Evolutionary conservation across 2,888 invertebrate species (phyloP), one percentile per base, ranked within the genome.

Genomic region (Leptinotarsa tumamoca): DNA sequence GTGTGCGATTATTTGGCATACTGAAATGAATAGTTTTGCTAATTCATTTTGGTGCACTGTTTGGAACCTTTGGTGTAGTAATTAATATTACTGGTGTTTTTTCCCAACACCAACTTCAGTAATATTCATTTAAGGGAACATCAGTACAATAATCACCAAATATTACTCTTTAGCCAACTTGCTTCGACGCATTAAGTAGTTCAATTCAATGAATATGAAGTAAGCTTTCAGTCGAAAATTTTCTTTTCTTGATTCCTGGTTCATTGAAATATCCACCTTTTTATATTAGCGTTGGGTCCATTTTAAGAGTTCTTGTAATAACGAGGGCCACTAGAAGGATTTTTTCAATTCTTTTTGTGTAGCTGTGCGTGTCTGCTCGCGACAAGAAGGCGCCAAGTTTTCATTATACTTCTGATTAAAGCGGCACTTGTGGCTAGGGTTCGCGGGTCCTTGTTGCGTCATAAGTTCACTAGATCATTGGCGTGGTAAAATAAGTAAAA

Each of bases 371-470:
- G 87, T 85, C 85, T 86, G 83, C 83, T 80, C 84, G 86, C 87
- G 87, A 87, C 87, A 83, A 83, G 79, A 82, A 86, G 88, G 88
- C 88, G 88, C 88, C 88, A 87, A 87, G 85, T 86, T 87, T 88
- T 88, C 88, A 88, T 88, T 88, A 88, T 86, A 83, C 85, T 85
- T 84, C 86, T 87, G 87, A 87, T 87, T 87, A 85, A 87, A 85
- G 85, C 85, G 83, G 74, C 77, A 56, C 71, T 69, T 52, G 50
- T 67, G 56, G 84, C 69, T 50, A 68, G 71, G 67, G 67, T 63
- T 61, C 67, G 52, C 63, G 71, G 68, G 14, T 67, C 61, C 56
- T 67, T 54, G 61, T 70, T 63, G 63, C 61, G 73, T 67, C 76
- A 71, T 67, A n/a, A 61, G 67, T 50, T 61, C 27, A 49, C 61